Evolutionary conservation across 2,797 vertebrate genomes (phyloP), one percentile per base, ranked within the genome.

Genomic region (Cottoperca gobio): DNA sequence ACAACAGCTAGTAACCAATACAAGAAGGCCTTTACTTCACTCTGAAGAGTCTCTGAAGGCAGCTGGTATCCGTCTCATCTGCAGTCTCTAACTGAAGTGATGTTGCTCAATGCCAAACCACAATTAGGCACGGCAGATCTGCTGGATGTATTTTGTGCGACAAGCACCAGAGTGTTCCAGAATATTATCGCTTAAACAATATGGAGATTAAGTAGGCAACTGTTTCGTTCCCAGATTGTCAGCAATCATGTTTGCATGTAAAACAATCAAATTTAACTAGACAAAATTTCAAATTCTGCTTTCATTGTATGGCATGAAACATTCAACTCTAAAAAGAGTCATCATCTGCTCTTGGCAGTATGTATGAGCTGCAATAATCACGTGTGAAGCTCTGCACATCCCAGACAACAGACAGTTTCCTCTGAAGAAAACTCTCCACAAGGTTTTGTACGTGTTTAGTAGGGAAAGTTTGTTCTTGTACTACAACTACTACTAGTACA

Each of bases 141-240:
- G 40, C 11, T 5, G 24, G 37, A 28, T 31, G 26, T 31, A 11
- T 54, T 50, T 13, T 52, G 17, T 13, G 21, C 46, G 61, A 33
- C 11, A 26, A 37, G 16, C 21, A 54, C 70, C 21, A 46, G 31
- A n/a, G 40, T 21, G 13, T 24, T 62, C 16, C 39, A 53, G 24
- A 62, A 53, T 53, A 54, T n/a, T n/a, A 37, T 31, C 50, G 42
- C 19, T 7, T 19, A 42, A 66, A 54, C 49, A 66, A 54, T 53
- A 33, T 54, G 49, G 53, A 42, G 3, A 53, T 43, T 14, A 54
- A 62, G 43, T 37, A 66, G 37, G 17, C 11, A 28, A n/a, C 49
- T 52, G 24, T 31, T 65, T 23, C 2, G 6, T 40, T 42, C 35
- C 13, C 17, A 66, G 24, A 42, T 42, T 6, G 24, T 28, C 5